These are phyloP conservation scores for Semotilus atromaculatus DNA, from an alignment of 2,797 vertebrate species.

Conservation along the genomic window DNA sequence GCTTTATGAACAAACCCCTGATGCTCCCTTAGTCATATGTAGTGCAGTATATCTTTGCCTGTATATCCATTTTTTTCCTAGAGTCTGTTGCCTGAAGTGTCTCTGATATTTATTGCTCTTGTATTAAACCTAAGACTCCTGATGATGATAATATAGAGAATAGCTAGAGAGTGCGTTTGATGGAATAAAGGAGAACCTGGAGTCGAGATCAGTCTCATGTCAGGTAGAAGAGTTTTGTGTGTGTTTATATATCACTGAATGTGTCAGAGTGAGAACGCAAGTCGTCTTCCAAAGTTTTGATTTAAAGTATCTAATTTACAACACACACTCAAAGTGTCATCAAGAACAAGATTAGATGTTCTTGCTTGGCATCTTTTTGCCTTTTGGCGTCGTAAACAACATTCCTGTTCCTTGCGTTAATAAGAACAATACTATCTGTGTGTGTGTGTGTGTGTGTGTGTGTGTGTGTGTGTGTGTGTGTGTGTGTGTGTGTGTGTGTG, in stretches of 20 bases:
- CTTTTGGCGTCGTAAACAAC: slow-evolving; percentile 59
- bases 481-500: too few relatives aligned
- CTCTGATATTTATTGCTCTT: slow-evolving; percentile 36
- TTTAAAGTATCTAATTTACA: slow-evolving; percentile 22
- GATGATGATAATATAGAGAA: slow-evolving; percentile 16
- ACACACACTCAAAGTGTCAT: slow-evolving; percentile 41
- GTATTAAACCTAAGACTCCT: slow-evolving; percentile 10
- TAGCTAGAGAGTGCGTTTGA: neutral
- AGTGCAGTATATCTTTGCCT: slow-evolving; percentile 8
- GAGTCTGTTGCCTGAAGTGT: slow-evolving; percentile 1
- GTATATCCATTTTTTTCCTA: neutral
- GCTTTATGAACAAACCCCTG: slow-evolving; percentile 22
- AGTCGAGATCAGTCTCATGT: slow-evolving; percentile 5
- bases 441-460: too few relatives aligned
- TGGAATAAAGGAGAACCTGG: neutral
- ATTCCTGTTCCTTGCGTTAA: slow-evolving; percentile 57
- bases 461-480: too few relatives aligned
- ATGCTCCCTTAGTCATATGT: slow-evolving; percentile 27
- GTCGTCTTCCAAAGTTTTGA: neutral
- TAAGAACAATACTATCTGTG: slow-evolving; percentile 54
- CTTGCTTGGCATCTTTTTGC: slow-evolving; percentile 31
- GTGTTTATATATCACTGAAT: neutral
- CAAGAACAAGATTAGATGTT: slow-evolving; percentile 37
- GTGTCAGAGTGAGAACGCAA: neutral
- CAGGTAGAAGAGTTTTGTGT: neutral